Base-by-base conservation (phyloP, 2,797 vertebrate genomes). In the Crenichthys baileyi region DNA sequence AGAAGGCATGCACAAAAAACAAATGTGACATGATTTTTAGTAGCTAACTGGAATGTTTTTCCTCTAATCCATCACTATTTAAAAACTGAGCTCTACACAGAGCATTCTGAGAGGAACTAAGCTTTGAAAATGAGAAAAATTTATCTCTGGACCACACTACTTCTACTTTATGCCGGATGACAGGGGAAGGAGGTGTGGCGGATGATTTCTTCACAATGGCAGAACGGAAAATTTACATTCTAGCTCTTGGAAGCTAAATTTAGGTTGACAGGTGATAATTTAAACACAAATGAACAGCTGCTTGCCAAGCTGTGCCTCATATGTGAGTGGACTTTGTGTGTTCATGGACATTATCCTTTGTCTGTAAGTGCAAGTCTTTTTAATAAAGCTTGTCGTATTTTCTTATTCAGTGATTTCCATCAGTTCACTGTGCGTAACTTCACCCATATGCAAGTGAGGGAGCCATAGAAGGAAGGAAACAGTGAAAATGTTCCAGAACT, bases 251-350 rank as follows among this genome's bases (percentile, higher is more conserved):
- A 80, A 56, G 56, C 79, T 85, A 83, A 88, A 92, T 81, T 80
- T 83, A 61, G 77, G 83, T 81, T 87, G 92, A 89, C 87, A 84
- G 86, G 88, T 79, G 79, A 90, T 90, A 77, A 92, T 89, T 91
- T 79, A 88, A 88, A 87, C 80, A 80, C 81, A 79, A 82, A 76
- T 50, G 51, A 90, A 87, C 81, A 89, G 86, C 81, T 90, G 81
- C 79, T 82, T 90, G 73, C 73, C 50, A 75, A 71, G 72, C 83
- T 31, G 68, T 0, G 16, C 36, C 56, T 26, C 60, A 75, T 65
- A 55, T 76, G 39, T 26, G 7, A 84, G n/a, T 24, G 70, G 75
- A 79, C 72, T 51, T 53, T 73, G 63, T n/a, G 58, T 65, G 73
- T 39, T 56, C 44, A 65, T 48, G 75, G 60, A 70, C 29, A 20